These are phyloP conservation scores for Thalassoma bifasciatum DNA, from an alignment of 2,113 vertebrate genomes.

Conservation along the genomic window DNA sequence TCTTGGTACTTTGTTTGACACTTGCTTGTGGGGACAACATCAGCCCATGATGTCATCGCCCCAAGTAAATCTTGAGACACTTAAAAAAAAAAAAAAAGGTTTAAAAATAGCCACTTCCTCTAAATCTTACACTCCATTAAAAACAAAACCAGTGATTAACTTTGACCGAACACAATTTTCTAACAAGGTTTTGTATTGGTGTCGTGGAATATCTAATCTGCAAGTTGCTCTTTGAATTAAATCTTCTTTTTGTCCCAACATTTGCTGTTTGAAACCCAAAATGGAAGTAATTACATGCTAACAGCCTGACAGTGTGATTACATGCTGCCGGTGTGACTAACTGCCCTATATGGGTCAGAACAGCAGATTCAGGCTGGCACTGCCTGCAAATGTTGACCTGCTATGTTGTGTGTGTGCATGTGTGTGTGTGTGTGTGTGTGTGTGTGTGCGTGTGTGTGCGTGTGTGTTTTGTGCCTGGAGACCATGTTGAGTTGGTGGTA, in stretches of 20 bases:
- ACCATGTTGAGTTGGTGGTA: background rate
- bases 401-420: background rate
- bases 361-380: constrained; percentile 22
- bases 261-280: constrained; percentile 12
- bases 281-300: constrained; percentile 11
- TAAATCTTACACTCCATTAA: too few relatives aligned
- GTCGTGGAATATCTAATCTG: background rate
- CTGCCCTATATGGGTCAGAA: constrained; percentile 42
- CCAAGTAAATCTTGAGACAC: too few relatives aligned
- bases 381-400: constrained; percentile 18
- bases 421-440: too few relatives aligned
- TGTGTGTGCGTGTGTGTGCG: too few relatives aligned
- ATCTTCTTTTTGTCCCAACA: constrained; percentile 2
- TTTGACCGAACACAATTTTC: too few relatives aligned
- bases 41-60: too few relatives aligned
- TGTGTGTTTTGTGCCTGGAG: background rate
- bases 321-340: constrained; percentile 52
- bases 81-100: too few relatives aligned
- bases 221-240: constrained; percentile 12
- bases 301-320: constrained; percentile 30
- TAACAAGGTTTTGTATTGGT: too few relatives aligned
- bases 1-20: too few relatives aligned
- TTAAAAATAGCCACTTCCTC: too few relatives aligned
- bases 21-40: too few relatives aligned
- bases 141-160: too few relatives aligned